phyloP scores from a whole-genome alignment of 2,797 vertebrate species.

The Chlorospingus flavigularis region DNA sequence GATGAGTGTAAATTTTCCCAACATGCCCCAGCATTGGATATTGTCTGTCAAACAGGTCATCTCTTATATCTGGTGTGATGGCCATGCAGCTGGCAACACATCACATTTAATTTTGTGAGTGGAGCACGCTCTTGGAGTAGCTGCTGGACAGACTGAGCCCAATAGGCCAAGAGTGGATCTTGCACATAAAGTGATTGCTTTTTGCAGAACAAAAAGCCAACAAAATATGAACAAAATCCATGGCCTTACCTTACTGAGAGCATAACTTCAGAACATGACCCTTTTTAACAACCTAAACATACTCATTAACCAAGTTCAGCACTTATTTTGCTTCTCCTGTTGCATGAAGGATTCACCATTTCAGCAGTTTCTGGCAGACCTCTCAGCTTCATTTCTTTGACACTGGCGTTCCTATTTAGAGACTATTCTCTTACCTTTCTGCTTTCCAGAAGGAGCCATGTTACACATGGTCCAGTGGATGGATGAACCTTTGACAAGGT shows the following conservation, averaged over 20 bases:
- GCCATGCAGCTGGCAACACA: fast-evolving
- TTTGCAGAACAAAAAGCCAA: not conserved
- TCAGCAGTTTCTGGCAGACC: not conserved
- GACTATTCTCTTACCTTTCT: not conserved
- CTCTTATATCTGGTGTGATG: not conserved
- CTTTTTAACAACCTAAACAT: not conserved
- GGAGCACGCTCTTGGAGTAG: not conserved
- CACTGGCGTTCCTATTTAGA: not conserved
- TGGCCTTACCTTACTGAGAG: not conserved
- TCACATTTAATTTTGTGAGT: not conserved
- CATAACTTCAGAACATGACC: not conserved
- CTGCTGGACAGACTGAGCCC: not conserved
- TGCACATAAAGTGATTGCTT: not conserved
- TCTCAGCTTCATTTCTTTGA: not conserved
- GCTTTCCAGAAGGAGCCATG: conserved; percentile 37
- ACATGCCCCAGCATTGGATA: not conserved
- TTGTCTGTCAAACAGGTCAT: not conserved
- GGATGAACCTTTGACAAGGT: conserved; percentile 43
- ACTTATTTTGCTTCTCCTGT: not conserved
- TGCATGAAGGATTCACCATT: not conserved
- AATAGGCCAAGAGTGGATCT: not conserved
- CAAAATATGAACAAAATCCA: not conserved
- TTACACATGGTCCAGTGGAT: conserved; percentile 45
- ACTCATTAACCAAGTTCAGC: not conserved
- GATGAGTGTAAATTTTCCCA: not conserved